Conservation (phyloP, 2,113 vertebrate genomes). For the Eptesicus fuscus region DNA sequence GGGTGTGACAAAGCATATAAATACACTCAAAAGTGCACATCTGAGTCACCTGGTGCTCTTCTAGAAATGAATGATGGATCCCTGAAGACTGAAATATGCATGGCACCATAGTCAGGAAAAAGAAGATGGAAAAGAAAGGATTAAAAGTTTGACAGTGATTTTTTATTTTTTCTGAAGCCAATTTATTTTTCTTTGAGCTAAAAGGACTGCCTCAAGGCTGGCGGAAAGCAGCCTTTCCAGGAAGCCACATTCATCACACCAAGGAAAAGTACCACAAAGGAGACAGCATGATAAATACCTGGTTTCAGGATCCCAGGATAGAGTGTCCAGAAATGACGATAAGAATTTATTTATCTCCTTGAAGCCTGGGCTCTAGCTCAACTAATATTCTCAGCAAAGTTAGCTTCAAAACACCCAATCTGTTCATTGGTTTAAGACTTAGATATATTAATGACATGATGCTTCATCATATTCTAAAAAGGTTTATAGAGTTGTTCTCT, state of each 20-base stretch:
- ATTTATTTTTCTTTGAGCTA: slow-evolving; percentile 69
- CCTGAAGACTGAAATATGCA: slow-evolving; percentile 37
- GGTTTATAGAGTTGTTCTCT: slow-evolving; percentile 53
- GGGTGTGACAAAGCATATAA: slow-evolving; percentile 45
- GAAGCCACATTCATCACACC: slow-evolving; percentile 70
- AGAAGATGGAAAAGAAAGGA: slow-evolving; percentile 56
- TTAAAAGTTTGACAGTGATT: slow-evolving; percentile 58
- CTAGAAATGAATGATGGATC: slow-evolving; percentile 41
- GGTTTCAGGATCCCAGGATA: slow-evolving; percentile 14
- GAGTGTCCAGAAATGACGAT: slow-evolving; percentile 37
- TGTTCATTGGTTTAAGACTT: slow-evolving; percentile 29
- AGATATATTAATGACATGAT: slow-evolving; percentile 45
- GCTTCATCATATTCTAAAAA: slow-evolving; percentile 36
- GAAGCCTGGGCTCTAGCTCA: slow-evolving; percentile 21
- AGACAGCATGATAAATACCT: slow-evolving; percentile 71
- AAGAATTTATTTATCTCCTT: slow-evolving; percentile 58
- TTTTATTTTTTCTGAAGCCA: slow-evolving; percentile 45
- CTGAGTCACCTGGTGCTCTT: slow-evolving; percentile 2
- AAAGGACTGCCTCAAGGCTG: slow-evolving; percentile 56
- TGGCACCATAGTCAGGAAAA: not conserved
- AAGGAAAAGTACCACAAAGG: slow-evolving; percentile 36
- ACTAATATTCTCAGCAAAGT: slow-evolving; percentile 39
- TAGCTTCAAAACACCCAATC: slow-evolving; percentile 30
- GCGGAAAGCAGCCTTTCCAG: slow-evolving; percentile 10
- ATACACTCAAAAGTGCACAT: not conserved